Base-by-base conservation (phyloP, 2,888 invertebrate species). In the Parasteatoda lunata region DNA sequence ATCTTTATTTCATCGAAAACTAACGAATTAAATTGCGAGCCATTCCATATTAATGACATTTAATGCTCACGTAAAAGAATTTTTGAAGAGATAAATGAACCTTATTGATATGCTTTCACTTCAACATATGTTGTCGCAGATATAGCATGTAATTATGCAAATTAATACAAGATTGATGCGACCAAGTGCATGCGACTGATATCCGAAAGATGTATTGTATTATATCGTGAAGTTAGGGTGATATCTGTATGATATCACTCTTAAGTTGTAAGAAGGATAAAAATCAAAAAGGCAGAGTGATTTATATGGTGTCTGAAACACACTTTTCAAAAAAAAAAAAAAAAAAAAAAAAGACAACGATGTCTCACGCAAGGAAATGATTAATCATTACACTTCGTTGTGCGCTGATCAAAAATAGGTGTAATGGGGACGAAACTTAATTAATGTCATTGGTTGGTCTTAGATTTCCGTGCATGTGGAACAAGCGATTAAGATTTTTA, bases 271-370 rank as follows among this genome's bases (percentile, higher is more conserved):
- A n/a, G 3, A 70, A 66, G 66, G 66, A 77, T 77, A 68, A 52
- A 68, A 68, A 77, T 77, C 77, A 51, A 30, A 65, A 65, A 48
- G 15, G 4, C 47, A 54, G 47, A 48, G n/a, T 77, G 68, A 77
- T 77, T 68, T 65, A 76, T 76, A 64, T 13, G 59, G 11, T 59
- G 59, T 59, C 59, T 9, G 59, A 59, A 59, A 59, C 59, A 6
- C 59, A n/a, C 59, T n/a, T 9, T 59, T 13, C 59, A n/a, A 30
- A 2, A 30, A 30, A 2, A 30, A 30, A 30, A 30, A 30, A 30
- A 30, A 2, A 30, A 30, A 30, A 30, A 2, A 9, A 13, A n/a
- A 4, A 59, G 11, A 59, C 59, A 9, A 13, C n/a, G 59, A 8
- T 59, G 59, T 59, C 5, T 9, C 59, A 59, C 59, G 59, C 8